These are phyloP conservation scores for Cybosia mesomella DNA, from an alignment of 2,888 invertebrate species.

Conservation along the genomic window DNA sequence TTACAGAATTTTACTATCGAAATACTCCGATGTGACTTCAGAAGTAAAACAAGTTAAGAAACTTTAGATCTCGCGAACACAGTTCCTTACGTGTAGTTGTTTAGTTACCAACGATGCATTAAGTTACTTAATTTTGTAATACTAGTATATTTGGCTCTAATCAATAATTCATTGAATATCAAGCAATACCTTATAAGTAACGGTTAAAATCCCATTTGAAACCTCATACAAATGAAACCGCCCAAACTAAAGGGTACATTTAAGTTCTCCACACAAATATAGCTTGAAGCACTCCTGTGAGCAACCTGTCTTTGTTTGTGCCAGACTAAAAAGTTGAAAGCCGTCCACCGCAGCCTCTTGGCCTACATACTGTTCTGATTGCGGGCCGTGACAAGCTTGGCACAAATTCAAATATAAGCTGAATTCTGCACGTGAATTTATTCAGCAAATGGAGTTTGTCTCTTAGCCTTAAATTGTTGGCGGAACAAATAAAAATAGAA, in stretches of 20 bases:
- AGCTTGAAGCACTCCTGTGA: conserved; percentile 45
- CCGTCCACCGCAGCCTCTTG: conserved; percentile 79
- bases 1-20: too few relatives aligned
- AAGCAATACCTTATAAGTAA: not conserved
- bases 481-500: conserved; percentile 24
- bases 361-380: conserved; percentile 80
- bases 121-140: too few relatives aligned
- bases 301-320: conserved; percentile 52
- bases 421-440: conserved; percentile 56
- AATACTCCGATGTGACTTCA: too few relatives aligned
- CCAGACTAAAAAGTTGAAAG: conserved; percentile 54
- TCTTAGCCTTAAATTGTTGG: conserved; percentile 30
- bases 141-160: too few relatives aligned
- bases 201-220: not conserved
- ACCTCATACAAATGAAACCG: not conserved
- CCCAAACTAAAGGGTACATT: conserved; percentile 4
- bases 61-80: too few relatives aligned
- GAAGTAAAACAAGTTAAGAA: too few relatives aligned
- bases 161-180: too few relatives aligned
- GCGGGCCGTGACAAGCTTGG: conserved; percentile 79
- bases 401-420: conserved; percentile 70
- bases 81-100: too few relatives aligned
- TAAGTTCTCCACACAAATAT: conserved; percentile 33
- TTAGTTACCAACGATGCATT: too few relatives aligned
- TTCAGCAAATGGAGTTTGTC: conserved; percentile 59